A percentile compares a stretch with the other conserved stretches of the same genome.
Conservation (phyloP, 2,113 vertebrate genomes). For the Alaudala cheleensis region DNA sequence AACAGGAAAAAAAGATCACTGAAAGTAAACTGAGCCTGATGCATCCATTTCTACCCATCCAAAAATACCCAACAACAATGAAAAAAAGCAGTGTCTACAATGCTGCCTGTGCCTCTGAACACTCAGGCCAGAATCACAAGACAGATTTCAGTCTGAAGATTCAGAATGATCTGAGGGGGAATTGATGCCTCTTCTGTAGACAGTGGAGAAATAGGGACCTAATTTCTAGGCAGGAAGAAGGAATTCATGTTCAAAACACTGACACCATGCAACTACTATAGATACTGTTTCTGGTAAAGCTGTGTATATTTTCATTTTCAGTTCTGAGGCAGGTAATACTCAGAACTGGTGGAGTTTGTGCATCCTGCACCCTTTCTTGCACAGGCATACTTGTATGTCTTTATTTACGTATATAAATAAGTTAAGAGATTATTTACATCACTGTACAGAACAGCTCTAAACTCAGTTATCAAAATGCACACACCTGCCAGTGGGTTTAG, state of each 20-base stretch:
- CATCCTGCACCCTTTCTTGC: not conserved
- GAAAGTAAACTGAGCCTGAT: not conserved
- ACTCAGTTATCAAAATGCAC: not conserved
- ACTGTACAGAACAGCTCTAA: constrained; percentile 7
- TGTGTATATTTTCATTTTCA: not conserved
- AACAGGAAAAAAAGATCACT: not conserved
- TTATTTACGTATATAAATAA: not conserved
- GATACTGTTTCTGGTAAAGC: not conserved
- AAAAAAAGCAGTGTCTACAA: not conserved
- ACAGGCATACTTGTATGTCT: not conserved
- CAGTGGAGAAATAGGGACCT: not conserved
- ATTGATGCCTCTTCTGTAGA: not conserved
- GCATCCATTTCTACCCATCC: not conserved
- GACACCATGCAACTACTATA: not conserved
- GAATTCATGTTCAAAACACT: not conserved
- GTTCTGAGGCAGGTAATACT: not conserved
- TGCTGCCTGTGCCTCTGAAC: not conserved
- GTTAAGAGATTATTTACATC: constrained; percentile 40
- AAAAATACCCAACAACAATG: not conserved
- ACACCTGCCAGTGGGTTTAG: not conserved
- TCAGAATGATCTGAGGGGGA: not conserved
- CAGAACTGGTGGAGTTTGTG: not conserved
- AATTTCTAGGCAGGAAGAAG: not conserved
- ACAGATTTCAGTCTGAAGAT: not conserved
- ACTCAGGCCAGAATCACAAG: not conserved